Percentiles rank a stretch among this genome's conserved stretches.
phyloP scores from a whole-genome alignment of 2,113 vertebrate species.

The Psilopsiagon aymara region DNA sequence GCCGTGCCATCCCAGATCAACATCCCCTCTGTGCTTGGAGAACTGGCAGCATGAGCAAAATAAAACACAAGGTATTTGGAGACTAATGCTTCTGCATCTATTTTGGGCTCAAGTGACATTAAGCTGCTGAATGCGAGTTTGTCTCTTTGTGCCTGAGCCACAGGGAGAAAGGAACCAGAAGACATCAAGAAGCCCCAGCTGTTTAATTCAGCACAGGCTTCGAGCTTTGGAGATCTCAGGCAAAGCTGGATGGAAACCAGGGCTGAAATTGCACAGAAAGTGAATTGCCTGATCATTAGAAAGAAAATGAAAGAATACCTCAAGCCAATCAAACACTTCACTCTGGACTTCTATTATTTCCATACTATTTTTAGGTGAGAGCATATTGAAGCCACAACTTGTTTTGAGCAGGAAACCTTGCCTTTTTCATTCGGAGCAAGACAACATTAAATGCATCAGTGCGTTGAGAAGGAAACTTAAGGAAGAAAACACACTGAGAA shows the following conservation, averaged over 20 bases:
- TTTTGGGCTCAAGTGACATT: not conserved
- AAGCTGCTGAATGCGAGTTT: not conserved
- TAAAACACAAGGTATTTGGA: not conserved
- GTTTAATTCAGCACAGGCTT: not conserved
- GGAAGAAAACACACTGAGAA: not conserved
- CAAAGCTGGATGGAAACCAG: not conserved
- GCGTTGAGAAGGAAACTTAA: not conserved
- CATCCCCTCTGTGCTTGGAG: not conserved
- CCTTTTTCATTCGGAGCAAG: not conserved
- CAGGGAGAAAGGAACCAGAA: not conserved
- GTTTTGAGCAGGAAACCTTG: not conserved
- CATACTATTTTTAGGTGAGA: not conserved
- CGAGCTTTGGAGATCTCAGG: not conserved
- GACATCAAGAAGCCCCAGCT: not conserved
- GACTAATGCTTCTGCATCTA: not conserved
- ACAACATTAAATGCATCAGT: not conserved
- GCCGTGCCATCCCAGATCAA: not conserved
- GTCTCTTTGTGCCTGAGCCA: not conserved
- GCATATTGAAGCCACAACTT: not conserved
- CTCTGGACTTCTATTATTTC: not conserved
- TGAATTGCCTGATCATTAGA: not conserved
- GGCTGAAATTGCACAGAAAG: not conserved
- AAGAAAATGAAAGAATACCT: not conserved
- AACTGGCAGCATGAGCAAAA: not conserved
- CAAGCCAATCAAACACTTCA: not conserved